Percentiles rank a stretch among this genome's conserved stretches.
Conservation (phyloP, 2,797 vertebrate species). For the Lithobates pipiens region DNA sequence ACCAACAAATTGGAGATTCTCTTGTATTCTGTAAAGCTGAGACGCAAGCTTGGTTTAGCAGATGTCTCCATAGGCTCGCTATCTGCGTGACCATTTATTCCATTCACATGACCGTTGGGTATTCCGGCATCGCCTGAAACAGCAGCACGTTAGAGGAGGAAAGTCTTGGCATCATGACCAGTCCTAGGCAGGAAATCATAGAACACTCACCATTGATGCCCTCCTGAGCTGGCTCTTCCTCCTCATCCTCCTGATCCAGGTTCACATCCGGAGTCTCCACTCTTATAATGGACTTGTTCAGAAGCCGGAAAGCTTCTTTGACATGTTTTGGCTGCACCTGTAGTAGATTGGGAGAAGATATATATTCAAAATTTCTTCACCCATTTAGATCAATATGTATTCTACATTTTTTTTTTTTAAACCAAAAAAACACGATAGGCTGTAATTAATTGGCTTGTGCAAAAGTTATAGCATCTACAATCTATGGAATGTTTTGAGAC, state of each 20-base stretch:
- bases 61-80: constrained; percentile 68
- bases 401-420: too few species aligned
- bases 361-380: too few species aligned
- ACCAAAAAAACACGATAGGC: too few species aligned
- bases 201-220: constrained; percentile 72
- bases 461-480: too few species aligned
- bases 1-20: constrained; percentile 95
- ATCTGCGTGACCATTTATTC: constrained; percentile 75
- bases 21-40: constrained; percentile 91
- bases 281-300: constrained; percentile 98
- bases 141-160: constrained; percentile 4
- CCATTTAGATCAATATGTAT: too few species aligned
- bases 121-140: constrained; percentile 77
- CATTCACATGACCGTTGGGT: constrained; percentile 78
- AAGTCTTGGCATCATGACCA: neutral
- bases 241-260: constrained; percentile 91
- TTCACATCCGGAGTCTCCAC: constrained; percentile 97
- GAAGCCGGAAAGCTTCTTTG: constrained; percentile 95
- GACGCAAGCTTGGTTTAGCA: constrained; percentile 82
- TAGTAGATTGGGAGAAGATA: too few species aligned
- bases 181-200: neutral
- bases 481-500: too few species aligned
- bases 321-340: constrained; percentile 98
- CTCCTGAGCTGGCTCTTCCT: constrained; percentile 77
- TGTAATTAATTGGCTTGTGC: too few species aligned